A percentile compares a stretch with the other conserved stretches of the same genome.
Conservation (phyloP, 2,888 invertebrate species). For the Nephrotoma flavescens region DNA sequence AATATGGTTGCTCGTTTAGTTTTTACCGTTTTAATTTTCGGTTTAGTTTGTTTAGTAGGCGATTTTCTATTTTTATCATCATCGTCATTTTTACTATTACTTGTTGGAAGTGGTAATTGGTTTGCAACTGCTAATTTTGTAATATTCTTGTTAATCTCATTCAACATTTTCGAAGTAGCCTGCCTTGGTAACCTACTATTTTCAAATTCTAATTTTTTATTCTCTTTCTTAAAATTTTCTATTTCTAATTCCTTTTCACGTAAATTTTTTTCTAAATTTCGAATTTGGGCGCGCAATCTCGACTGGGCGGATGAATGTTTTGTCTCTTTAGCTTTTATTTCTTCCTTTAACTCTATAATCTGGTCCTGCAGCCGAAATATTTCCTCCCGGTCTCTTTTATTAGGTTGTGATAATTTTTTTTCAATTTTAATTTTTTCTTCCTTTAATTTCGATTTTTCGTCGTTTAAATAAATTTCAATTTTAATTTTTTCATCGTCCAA, state of each 20-base stretch:
- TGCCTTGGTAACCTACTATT: constrained; percentile 40
- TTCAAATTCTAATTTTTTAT: constrained; percentile 43
- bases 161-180: constrained; percentile 57
- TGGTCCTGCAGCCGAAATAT: constrained; percentile 47
- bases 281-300: constrained; percentile 56
- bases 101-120: not conserved
- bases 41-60: not conserved
- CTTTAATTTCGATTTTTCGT: constrained; percentile 52
- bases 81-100: not conserved
- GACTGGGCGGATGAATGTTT: constrained; percentile 57
- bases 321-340: constrained; percentile 56
- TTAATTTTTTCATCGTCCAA: constrained; percentile 49
- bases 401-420: constrained; percentile 48
- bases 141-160: constrained; percentile 56
- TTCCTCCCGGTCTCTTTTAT: constrained; percentile 56
- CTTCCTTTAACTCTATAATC: constrained; percentile 47
- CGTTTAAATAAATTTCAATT: constrained; percentile 48
- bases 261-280: constrained; percentile 56
- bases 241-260: constrained; percentile 45
- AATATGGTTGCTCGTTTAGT: not conserved
- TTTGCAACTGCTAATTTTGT: not conserved
- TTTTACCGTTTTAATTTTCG: not conserved
- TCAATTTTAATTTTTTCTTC: constrained; percentile 51
- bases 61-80: not conserved
- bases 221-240: constrained; percentile 51